These are phyloP conservation scores for Onthophagus sagittarius DNA, from an alignment of 2,888 invertebrate species.

Conservation along the genomic window DNA sequence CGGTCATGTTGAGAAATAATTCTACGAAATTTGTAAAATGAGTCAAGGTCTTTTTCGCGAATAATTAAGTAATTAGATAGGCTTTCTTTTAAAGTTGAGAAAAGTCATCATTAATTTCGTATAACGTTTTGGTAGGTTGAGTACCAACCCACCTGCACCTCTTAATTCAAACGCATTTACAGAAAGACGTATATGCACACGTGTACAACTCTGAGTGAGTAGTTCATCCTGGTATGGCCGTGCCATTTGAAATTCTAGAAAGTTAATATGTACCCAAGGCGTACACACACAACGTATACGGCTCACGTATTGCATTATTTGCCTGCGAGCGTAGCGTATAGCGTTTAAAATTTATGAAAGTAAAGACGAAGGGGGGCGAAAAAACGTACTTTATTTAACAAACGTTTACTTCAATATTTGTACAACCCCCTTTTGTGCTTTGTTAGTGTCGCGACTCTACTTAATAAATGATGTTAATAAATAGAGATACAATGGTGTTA, in stretches of 20 bases:
- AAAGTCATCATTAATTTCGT: background rate
- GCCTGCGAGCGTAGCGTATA: constrained; percentile 7
- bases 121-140: too few relatives aligned
- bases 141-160: background rate
- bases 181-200: background rate
- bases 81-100: background rate
- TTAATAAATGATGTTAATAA: background rate
- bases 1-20: background rate
- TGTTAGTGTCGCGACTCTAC: background rate
- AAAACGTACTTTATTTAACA: background rate
- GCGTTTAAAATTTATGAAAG: constrained; percentile 16
- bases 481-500: background rate
- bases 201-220: background rate
- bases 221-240: background rate
- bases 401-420: background rate
- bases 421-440: background rate
- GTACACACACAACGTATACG: background rate
- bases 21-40: background rate
- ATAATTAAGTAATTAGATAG: background rate
- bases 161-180: background rate
- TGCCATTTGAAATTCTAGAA: constrained; percentile 13
- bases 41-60: background rate
- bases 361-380: background rate
- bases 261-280: constrained; percentile 14
- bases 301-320: constrained; percentile 11